Evolutionary conservation across 2,888 invertebrate genomes (phyloP), one percentile per base, ranked within the genome.

Genomic region (Heliconius erato): DNA sequence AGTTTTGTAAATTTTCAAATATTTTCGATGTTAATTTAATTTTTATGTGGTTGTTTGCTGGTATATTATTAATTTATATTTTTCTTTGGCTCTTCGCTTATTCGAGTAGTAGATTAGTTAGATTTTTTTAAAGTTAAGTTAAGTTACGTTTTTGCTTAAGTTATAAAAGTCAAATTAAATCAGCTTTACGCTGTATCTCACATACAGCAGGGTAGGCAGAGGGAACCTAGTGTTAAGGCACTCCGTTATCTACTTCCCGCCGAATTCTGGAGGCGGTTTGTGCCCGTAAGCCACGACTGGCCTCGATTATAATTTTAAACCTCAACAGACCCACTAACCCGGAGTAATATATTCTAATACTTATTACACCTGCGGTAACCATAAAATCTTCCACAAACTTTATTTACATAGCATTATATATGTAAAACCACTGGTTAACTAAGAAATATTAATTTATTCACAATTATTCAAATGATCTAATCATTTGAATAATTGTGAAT

Each of bases 391-490:
- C 23, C 32, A 16, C n/a, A 79, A 79, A 83, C 79, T 81, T 59
- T 78, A 77, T 80, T 68, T 69, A 78, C 49, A 26, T 32, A 76
- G 49, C 69, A 81, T 44, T 84, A 79, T 80, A 54, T 67, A 79
- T 72, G 54, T 79, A 71, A 82, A 79, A 76, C 69, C 68, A 63
- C 68, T 49, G 77, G 69, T 81, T 82, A 63, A 71, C 74, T 79
- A 19, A 63, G 74, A 74, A 44, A 80, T 80, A 63, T 71, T 72
- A 84, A 82, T 79, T 40, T 82, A 80, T 84, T 79, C 82, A 76
- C 49, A 84, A 84, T 84, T 84, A 84, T 82, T 82, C 79, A 84
- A 84, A 84, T 82, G 67, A 79, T 77, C 59, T 78, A 78, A 80
- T 35, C 74, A 40, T 40, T 40, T 40, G 40, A 40, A 40, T 40